Percentiles rank a stretch among this genome's conserved stretches.
phyloP scores from a whole-genome alignment of 2,113 vertebrate species.

The Corvus cornix region DNA sequence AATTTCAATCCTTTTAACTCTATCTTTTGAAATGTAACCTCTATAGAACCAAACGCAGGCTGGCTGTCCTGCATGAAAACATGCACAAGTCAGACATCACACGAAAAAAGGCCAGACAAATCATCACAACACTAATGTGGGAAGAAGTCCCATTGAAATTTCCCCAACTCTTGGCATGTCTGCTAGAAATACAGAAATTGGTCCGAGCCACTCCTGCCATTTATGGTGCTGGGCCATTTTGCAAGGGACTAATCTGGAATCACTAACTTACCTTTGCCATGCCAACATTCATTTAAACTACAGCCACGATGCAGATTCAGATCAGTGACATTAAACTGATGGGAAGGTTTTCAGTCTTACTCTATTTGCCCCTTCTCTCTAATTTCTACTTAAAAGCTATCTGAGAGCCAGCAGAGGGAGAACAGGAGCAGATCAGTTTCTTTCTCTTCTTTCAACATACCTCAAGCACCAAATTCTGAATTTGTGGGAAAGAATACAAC shows the following conservation, averaged over 20 bases:
- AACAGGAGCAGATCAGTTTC: background rate
- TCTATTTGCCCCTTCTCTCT: background rate
- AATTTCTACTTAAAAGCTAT: background rate
- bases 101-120: background rate
- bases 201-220: background rate
- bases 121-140: background rate
- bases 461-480: background rate
- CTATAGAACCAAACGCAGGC: background rate
- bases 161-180: background rate
- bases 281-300: background rate
- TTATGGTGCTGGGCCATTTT: background rate
- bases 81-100: background rate
- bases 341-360: background rate
- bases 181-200: background rate
- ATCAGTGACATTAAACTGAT: background rate
- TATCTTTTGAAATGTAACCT: background rate
- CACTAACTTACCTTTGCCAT: background rate
- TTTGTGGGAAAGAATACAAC: background rate
- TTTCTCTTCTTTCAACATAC: background rate
- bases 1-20: background rate
- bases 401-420: slow-evolving; percentile 3
- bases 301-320: background rate
- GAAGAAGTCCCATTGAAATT: background rate
- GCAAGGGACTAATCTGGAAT: background rate
- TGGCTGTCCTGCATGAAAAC: background rate